Conservation (phyloP, 2,888 invertebrate genomes). For the Apamea anceps region DNA sequence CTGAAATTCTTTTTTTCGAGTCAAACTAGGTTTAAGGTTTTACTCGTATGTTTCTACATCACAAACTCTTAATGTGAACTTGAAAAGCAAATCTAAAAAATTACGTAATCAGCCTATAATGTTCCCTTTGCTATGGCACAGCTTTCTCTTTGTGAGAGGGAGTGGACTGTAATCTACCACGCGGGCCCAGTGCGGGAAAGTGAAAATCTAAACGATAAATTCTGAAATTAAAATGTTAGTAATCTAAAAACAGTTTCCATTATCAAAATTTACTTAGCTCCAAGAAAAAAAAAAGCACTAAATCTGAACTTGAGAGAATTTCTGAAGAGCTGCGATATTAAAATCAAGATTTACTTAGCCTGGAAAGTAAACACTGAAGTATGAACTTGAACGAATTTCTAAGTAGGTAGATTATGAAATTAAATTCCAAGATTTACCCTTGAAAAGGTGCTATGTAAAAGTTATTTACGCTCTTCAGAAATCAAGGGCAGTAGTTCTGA, state of each 20-base stretch:
- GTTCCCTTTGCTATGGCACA: not conserved
- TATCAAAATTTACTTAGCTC: not conserved
- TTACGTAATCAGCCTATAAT: not conserved
- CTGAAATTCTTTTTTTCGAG: not conserved
- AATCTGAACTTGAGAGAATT: slow-evolving; percentile 17
- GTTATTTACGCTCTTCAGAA: slow-evolving; percentile 35
- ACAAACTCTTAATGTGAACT: not conserved
- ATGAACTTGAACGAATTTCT: slow-evolving; percentile 9
- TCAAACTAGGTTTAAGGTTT: not conserved
- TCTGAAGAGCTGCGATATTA: slow-evolving; percentile 23
- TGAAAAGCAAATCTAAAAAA: not conserved
- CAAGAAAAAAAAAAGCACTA: not conserved
- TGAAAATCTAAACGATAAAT: not conserved
- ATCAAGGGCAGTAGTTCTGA: slow-evolving; percentile 46
- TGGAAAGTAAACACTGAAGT: slow-evolving; percentile 8
- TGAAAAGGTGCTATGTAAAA: slow-evolving; percentile 19
- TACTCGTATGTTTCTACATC: not conserved
- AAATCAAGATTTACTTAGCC: slow-evolving; percentile 26
- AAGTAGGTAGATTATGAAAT: slow-evolving; percentile 12
- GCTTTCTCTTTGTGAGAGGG: not conserved
- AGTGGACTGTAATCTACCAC: not conserved
- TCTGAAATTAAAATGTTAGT: not conserved
- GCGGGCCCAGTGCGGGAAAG: not conserved
- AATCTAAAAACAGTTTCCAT: not conserved
- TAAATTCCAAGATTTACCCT: slow-evolving; percentile 19